Percentiles rank a stretch among this genome's conserved stretches.
phyloP scores from a whole-genome alignment of 2,113 vertebrate species.

The Entomyzon cyanotis region DNA sequence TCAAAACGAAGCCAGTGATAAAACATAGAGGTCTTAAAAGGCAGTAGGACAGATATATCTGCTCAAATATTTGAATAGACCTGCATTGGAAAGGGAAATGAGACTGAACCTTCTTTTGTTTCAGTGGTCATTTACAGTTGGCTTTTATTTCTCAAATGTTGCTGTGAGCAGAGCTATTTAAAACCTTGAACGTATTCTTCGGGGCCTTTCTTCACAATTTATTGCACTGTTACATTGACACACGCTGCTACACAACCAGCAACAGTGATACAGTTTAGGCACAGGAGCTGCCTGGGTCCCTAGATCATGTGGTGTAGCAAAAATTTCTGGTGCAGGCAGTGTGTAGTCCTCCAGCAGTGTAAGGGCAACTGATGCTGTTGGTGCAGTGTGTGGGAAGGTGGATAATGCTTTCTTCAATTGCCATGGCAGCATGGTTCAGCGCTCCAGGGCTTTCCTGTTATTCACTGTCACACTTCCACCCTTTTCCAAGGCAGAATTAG shows the following conservation, averaged over 20 bases:
- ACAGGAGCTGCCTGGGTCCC: neutral
- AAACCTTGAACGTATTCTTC: neutral
- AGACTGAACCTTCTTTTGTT: conserved; percentile 39
- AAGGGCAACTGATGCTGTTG: neutral
- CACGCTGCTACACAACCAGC: neutral
- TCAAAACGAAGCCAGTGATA: conserved; percentile 29
- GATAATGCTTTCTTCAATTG: neutral
- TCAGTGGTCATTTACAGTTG: conserved; percentile 12
- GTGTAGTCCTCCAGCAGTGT: neutral
- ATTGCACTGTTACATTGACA: neutral
- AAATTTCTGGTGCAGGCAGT: neutral
- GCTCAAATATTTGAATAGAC: conserved; percentile 53
- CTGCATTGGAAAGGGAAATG: conserved; percentile 49
- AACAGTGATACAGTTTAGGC: neutral
- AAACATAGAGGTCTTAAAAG: conserved; percentile 41
- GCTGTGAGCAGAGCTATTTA: neutral
- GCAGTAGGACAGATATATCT: conserved; percentile 2
- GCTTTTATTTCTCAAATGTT: conserved; percentile 7
- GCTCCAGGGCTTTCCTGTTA: conserved; percentile 34
- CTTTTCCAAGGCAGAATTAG: conserved; percentile 26
- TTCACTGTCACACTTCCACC: neutral
- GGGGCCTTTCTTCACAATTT: neutral
- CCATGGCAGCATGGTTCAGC: neutral
- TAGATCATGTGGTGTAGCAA: neutral
- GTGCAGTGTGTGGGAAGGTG: neutral